Percentiles rank a stretch among this genome's conserved stretches.
Evolutionary conservation across 2,888 invertebrate species (phyloP).

Genomic region (Pseudoips prasinana): DNA sequence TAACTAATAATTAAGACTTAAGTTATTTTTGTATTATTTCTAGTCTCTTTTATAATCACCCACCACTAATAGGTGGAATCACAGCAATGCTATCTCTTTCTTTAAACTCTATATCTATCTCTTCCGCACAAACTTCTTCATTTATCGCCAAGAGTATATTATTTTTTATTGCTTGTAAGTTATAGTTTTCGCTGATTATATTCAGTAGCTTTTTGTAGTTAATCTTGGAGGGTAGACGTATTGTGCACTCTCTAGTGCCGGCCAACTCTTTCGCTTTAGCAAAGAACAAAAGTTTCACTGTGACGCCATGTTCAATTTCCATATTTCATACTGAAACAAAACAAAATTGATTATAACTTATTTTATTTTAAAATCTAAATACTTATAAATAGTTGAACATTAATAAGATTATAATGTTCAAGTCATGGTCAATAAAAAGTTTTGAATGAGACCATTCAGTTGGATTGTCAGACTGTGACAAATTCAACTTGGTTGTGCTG

Average conservation of each 20-base stretch:
- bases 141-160: slow-evolving; percentile 91
- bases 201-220: slow-evolving; percentile 83
- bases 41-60: no score
- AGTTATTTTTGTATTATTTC: no score
- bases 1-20: no score
- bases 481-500: no score
- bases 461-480: no score
- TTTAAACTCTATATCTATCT: slow-evolving; percentile 78
- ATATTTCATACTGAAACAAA: slow-evolving; percentile 60
- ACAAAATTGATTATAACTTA: not conserved
- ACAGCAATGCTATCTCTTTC: slow-evolving; percentile 92
- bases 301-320: slow-evolving; percentile 72
- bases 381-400: no score
- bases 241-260: slow-evolving; percentile 81
- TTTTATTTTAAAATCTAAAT: no score
- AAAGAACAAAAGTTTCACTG: slow-evolving; percentile 91
- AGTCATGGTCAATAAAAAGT: no score
- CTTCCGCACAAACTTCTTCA: slow-evolving; percentile 87
- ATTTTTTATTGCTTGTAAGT: slow-evolving; percentile 85
- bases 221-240: slow-evolving; percentile 76
- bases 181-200: slow-evolving; percentile 82
- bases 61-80: slow-evolving; percentile 97
- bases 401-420: no score
- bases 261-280: slow-evolving; percentile 93
- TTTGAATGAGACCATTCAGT: no score